A percentile compares a stretch with the other conserved stretches of the same genome.
Evolutionary conservation across 2,797 vertebrate species (phyloP).

Genomic region (Picus viridis): DNA sequence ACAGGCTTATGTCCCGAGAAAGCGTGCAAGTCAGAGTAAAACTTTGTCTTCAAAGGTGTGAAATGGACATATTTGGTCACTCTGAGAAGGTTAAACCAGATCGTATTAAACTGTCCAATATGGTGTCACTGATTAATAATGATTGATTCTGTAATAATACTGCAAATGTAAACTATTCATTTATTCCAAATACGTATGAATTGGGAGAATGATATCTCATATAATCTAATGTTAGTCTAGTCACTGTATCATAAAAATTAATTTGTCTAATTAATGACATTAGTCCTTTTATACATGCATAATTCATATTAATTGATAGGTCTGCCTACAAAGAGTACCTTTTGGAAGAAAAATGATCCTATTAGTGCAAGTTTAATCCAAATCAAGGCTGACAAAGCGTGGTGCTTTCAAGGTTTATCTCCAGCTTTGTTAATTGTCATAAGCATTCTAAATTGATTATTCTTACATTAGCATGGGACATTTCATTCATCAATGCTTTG

Average conservation of each 20-base stretch:
- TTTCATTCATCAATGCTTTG: slow-evolving; percentile 90
- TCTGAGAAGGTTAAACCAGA: slow-evolving; percentile 25
- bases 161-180: slow-evolving; percentile 82
- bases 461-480: slow-evolving; percentile 86
- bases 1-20: not conserved
- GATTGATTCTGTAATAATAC: slow-evolving; percentile 72
- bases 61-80: slow-evolving; percentile 1
- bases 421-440: slow-evolving; percentile 92
- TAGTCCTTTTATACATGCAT: slow-evolving; percentile 95
- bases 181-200: slow-evolving; percentile 72
- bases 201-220: slow-evolving; percentile 74
- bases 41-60: slow-evolving; percentile 11
- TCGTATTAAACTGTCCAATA: slow-evolving; percentile 40
- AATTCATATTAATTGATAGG: slow-evolving; percentile 99
- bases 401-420: slow-evolving; percentile 85
- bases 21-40: not conserved
- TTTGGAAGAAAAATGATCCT: slow-evolving; percentile 95
- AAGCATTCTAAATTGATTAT: slow-evolving; percentile 95
- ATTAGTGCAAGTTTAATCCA: slow-evolving; percentile 96
- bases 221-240: slow-evolving; percentile 84
- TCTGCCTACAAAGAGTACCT: slow-evolving; percentile 90
- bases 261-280: slow-evolving; percentile 99
- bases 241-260: slow-evolving; percentile 92
- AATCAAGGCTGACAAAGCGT: slow-evolving; percentile 96
- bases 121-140: slow-evolving; percentile 71